phyloP scores from a whole-genome alignment of 2,797 vertebrate species.

The Macropodus opercularis region DNA sequence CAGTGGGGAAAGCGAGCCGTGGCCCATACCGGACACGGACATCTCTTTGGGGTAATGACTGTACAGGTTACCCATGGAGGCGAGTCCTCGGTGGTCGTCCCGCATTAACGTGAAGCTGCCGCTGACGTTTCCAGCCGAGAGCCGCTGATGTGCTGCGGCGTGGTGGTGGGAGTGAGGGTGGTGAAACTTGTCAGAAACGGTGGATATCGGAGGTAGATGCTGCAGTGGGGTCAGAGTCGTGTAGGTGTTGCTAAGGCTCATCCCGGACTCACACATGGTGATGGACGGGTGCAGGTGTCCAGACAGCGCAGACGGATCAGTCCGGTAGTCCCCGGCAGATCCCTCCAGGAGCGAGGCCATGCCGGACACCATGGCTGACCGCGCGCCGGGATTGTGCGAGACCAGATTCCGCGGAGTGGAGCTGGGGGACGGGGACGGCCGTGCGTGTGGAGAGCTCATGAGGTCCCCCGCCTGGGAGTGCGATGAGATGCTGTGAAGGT shows the following conservation, averaged over 20 bases:
- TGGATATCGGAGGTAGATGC: constrained; percentile 94
- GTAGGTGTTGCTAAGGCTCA: constrained; percentile 94
- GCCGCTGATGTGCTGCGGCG: constrained; percentile 86
- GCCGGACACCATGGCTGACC: constrained; percentile 92
- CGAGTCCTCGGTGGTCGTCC: constrained; percentile 90
- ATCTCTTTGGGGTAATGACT: constrained; percentile 96
- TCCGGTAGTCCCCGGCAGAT: constrained; percentile 85
- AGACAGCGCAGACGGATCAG: constrained; percentile 81
- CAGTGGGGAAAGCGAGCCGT: constrained; percentile 89
- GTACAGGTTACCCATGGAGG: constrained; percentile 94
- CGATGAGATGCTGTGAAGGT: constrained; percentile 88
- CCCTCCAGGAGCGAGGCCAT: constrained; percentile 95
- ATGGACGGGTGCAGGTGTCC: constrained; percentile 93
- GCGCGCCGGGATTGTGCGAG: constrained; percentile 79
- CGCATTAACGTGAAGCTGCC: constrained; percentile 96
- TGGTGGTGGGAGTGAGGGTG: constrained; percentile 86
- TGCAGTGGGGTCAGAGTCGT: constrained; percentile 95
- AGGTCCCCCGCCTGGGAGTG: constrained; percentile 91
- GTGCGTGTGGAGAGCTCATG: constrained; percentile 89
- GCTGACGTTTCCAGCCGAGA: constrained; percentile 90
- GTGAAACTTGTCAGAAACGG: constrained; percentile 96
- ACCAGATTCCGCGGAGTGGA: constrained; percentile 89
- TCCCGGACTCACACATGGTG: constrained; percentile 95
- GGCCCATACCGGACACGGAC: constrained; percentile 92
- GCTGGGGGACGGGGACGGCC: constrained; percentile 85